Conservation (phyloP, 2,797 vertebrate species). For the Acanthurus tractus region DNA sequence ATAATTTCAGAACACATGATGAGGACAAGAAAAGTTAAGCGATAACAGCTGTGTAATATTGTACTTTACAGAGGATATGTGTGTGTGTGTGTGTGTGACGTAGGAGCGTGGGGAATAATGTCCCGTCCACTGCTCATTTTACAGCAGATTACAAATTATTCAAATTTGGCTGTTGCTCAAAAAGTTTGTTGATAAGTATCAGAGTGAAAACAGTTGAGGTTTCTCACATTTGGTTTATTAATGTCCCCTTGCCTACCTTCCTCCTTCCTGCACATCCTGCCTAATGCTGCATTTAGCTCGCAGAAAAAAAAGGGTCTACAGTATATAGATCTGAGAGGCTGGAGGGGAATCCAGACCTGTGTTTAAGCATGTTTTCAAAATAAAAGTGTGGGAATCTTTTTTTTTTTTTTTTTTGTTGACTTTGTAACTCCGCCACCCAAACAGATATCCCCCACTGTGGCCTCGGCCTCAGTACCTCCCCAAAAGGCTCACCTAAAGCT, state of each 20-base stretch:
- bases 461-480: conserved; percentile 65
- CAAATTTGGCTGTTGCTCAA: conserved; percentile 31
- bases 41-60: conserved; percentile 53
- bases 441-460: conserved; percentile 36
- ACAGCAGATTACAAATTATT: conserved; percentile 13
- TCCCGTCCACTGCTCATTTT: conserved; percentile 10
- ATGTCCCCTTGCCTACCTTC: conserved; percentile 33
- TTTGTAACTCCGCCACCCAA: conserved; percentile 60
- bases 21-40: conserved; percentile 50
- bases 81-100: conserved; percentile 3
- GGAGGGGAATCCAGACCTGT: conserved; percentile 24
- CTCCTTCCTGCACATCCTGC: conserved; percentile 60
- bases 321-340: conserved; percentile 37
- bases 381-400: conserved; percentile 41
- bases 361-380: conserved; percentile 30
- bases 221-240: conserved; percentile 59
- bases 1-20: conserved; percentile 59
- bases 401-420: conserved; percentile 42
- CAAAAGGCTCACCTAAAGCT: conserved; percentile 77
- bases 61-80: conserved; percentile 2
- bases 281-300: conserved; percentile 35
- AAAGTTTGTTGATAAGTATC: conserved; percentile 38
- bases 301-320: conserved; percentile 19
- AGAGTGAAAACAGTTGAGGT: conserved; percentile 23
- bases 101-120: conserved; percentile 8